Evolutionary conservation across 30 jellyfish, hydroid and myxozoan genomes (phyloP), one percentile per base, ranked within the genome.

Genomic region (Sanderia malayensis): DNA sequence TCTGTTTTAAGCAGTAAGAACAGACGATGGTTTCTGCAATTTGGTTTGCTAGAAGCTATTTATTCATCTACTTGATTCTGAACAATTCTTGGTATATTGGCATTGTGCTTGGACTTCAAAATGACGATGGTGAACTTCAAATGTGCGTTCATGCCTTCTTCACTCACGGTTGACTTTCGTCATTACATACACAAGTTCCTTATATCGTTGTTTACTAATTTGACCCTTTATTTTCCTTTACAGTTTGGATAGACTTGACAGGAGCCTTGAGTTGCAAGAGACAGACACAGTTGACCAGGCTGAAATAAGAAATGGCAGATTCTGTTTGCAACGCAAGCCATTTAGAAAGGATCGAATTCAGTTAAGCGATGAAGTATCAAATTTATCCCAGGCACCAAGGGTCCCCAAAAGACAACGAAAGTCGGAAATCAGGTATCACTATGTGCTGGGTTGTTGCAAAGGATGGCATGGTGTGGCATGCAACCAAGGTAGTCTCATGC

Each of bases 401-500:
- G 10, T 37, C 13, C 13, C 52, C 52, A 37, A 37, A 37, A 37
- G 64, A 24, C 8, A 19, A 49, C 2, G 23, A 18, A 18, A 2
- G 27, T 4, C 23, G 64, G 18, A 49, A 4, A 24, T 49, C 4
- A 49, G 27, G 24, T 49, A 4, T 49, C 18, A 4, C 64, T 49
- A 9, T 49, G 64, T 49, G 23, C 25, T 49, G 11, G 64, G 64
- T 4, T 49, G 64, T 19, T 49, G 64, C 24, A 19, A 49, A 9
- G 64, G 64, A 15, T 49, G 64, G 64, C 8, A 11, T 4, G 64
- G 64, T 2, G 3, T 49, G 6, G 23, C 64, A 9, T 49, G 64
- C 64, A 49, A 49, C 18, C 25, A 49, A 49, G 64, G 64, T 49
- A n/a, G n/a, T n/a, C n/a, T n/a, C n/a, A n/a, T n/a, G n/a, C n/a